phyloP scores from a whole-genome alignment of 2,888 invertebrate genomes.

The Nomada lathburiana region DNA sequence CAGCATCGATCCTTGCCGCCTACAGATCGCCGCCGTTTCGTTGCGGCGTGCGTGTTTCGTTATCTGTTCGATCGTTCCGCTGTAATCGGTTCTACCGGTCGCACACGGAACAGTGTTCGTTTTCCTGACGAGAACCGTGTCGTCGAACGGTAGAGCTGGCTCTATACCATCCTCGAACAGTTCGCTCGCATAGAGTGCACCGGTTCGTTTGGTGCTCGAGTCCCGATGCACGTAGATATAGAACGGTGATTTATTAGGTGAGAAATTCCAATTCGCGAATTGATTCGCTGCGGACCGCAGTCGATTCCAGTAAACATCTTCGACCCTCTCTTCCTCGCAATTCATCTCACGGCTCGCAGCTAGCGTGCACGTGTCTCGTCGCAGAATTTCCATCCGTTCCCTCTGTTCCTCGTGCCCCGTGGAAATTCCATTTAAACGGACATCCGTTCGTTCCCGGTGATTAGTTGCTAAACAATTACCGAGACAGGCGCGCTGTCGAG shows the following conservation, averaged over 20 bases:
- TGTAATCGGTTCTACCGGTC: conserved; percentile 60
- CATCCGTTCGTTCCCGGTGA: conserved; percentile 15
- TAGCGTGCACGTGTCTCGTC: conserved; percentile 13
- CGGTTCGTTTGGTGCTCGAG: conserved; percentile 42
- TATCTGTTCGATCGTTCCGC: conserved; percentile 51
- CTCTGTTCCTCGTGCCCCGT: background rate
- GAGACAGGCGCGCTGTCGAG: background rate
- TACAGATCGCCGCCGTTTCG: conserved; percentile 16
- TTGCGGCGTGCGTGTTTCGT: conserved; percentile 29
- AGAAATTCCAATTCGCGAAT: conserved; percentile 75
- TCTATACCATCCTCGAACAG: conserved; percentile 29
- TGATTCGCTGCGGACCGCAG: conserved; percentile 65
- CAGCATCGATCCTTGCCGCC: conserved; percentile 29
- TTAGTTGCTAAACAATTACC: conserved; percentile 45
- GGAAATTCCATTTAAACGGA: conserved; percentile 36
- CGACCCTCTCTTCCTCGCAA: conserved; percentile 58
- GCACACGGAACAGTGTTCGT: conserved; percentile 63
- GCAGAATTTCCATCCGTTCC: conserved; percentile 14
- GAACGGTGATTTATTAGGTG: conserved; percentile 76
- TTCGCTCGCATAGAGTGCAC: conserved; percentile 21
- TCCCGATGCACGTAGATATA: conserved; percentile 59
- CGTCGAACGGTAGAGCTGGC: conserved; percentile 25
- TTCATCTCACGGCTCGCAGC: background rate
- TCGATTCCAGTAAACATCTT: conserved; percentile 74
- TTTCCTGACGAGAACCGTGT: conserved; percentile 41